Conservation (phyloP, 2,797 vertebrate species). For the Eidolon dupreanum region DNA sequence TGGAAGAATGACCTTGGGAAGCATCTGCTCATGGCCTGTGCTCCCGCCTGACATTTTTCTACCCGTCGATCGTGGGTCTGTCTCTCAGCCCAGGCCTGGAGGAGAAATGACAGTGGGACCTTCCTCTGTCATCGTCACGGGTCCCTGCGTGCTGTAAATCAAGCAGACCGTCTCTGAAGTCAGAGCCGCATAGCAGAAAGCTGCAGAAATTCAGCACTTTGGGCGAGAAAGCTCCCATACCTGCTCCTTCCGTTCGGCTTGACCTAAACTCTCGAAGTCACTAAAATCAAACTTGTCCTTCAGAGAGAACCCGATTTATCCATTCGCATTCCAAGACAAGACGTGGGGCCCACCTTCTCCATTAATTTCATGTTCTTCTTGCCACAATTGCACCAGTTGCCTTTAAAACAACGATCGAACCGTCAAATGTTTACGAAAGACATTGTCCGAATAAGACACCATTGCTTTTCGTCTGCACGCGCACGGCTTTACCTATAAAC, state of each 20-base stretch:
- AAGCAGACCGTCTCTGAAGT: neutral
- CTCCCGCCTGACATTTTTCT: neutral
- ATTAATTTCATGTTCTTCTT: neutral
- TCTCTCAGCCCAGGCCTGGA: neutral
- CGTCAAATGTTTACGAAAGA: constrained; percentile 44
- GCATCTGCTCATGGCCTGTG: neutral
- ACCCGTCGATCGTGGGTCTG: fast-evolving
- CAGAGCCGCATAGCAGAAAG: neutral
- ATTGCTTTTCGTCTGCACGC: neutral
- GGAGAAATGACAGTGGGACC: neutral
- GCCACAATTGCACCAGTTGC: neutral
- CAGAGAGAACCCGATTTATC: neutral
- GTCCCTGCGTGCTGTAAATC: neutral
- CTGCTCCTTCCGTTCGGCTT: neutral
- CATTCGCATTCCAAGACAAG: neutral
- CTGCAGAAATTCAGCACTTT: neutral
- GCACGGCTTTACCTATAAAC: neutral
- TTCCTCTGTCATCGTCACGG: neutral
- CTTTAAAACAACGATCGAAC: constrained; percentile 56
- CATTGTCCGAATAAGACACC: neutral
- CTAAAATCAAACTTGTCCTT: neutral
- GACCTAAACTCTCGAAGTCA: neutral
- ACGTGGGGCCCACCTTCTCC: neutral
- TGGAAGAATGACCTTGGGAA: neutral
- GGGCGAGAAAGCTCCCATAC: neutral